phyloP scores from a whole-genome alignment of 1,140 invertebrate genomes.

The Sesamia nonagrioides region DNA sequence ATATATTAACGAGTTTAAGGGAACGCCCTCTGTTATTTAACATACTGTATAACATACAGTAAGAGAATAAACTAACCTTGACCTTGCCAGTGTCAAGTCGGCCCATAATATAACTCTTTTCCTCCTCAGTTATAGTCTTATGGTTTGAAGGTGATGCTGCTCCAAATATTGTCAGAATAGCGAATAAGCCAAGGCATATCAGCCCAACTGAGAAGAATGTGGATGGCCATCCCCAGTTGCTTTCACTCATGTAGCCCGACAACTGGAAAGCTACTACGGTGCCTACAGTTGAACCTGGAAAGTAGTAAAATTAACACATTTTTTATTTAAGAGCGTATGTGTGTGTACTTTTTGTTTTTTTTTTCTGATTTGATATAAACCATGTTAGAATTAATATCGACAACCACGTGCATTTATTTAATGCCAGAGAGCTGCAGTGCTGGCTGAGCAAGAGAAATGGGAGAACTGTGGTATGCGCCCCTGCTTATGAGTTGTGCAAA shows the following conservation, averaged over 20 bases:
- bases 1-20: too few relatives aligned
- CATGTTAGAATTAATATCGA: too few relatives aligned
- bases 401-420: too few relatives aligned
- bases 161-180: conserved; percentile 79
- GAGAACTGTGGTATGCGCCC: too few relatives aligned
- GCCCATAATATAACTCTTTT: conserved; percentile 88
- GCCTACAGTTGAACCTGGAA: conserved; percentile 71
- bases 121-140: conserved; percentile 88
- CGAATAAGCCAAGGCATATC: conserved; percentile 76
- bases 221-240: conserved; percentile 85
- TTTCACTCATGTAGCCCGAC: conserved; percentile 80
- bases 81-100: conserved; percentile 56
- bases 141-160: conserved; percentile 87
- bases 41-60: too few relatives aligned
- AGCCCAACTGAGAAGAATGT: conserved; percentile 89
- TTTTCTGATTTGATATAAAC: too few relatives aligned
- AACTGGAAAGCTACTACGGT: conserved; percentile 86
- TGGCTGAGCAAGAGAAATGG: too few relatives aligned
- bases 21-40: too few relatives aligned
- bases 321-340: not conserved
- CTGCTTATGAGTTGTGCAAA: too few relatives aligned
- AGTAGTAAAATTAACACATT: not conserved
- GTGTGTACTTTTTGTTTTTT: too few relatives aligned
- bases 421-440: too few relatives aligned
- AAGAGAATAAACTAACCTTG: conserved; percentile 54